phyloP scores from a whole-genome alignment of 2,113 vertebrate genomes.

The Azemiops feae region DNA sequence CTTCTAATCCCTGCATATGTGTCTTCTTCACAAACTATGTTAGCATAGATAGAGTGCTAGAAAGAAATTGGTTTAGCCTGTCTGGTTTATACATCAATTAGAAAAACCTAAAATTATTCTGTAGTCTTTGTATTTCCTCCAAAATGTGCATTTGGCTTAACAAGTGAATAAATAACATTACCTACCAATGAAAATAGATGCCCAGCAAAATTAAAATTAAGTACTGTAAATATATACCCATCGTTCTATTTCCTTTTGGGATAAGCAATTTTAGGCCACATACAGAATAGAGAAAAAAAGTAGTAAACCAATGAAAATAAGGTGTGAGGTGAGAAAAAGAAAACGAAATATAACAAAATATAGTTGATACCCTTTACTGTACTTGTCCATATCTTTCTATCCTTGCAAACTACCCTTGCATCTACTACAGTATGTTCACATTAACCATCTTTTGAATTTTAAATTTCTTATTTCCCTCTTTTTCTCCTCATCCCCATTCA shows the following conservation, averaged over 20 bases:
- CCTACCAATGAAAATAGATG: not conserved
- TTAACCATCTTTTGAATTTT: not conserved
- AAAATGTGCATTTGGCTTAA: not conserved
- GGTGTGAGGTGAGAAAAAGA: not conserved
- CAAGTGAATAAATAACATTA: not conserved
- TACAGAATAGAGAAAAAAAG: not conserved
- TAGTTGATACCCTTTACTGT: not conserved
- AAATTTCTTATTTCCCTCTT: not conserved
- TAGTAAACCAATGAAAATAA: not conserved
- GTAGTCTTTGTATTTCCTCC: not conserved
- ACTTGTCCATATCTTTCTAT: not conserved
- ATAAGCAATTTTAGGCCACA: not conserved
- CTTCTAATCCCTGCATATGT: not conserved
- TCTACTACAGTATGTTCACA: not conserved
- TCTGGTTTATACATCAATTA: not conserved
- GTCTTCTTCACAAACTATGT: not conserved
- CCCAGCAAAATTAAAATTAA: not conserved
- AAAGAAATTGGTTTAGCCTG: not conserved
- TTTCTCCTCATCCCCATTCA: not conserved
- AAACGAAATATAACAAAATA: not conserved
- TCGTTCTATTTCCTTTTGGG: not conserved
- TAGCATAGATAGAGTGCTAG: not conserved
- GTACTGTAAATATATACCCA: not conserved
- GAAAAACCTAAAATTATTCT: not conserved
- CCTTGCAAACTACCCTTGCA: not conserved